Conservation (phyloP, 2,888 invertebrate species). For the Agonopterix alstromeriana region DNA sequence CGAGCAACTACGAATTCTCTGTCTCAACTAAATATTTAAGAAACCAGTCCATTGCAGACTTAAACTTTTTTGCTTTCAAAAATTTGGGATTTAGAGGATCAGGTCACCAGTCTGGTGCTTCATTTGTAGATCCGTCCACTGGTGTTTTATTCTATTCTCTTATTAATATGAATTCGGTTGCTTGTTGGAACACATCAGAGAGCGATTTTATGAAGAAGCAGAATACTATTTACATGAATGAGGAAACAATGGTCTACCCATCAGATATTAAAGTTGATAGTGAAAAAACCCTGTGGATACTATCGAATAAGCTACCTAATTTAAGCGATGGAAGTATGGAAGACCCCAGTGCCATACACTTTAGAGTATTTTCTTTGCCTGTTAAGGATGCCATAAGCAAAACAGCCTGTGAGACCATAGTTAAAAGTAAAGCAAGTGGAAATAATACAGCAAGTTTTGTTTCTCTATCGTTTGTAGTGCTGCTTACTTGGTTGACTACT, state of each 20-base stretch:
- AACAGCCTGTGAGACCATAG: conserved; percentile 82
- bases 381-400: conserved; percentile 83
- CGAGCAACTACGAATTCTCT: conserved; percentile 85
- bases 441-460: no score
- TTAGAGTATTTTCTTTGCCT: conserved; percentile 81
- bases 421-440: no score
- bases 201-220: conserved; percentile 83
- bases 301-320: conserved; percentile 82
- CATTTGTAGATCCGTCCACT: conserved; percentile 82
- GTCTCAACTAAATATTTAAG: conserved; percentile 83
- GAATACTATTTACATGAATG: conserved; percentile 83
- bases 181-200: conserved; percentile 86
- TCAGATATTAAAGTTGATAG: conserved; percentile 87
- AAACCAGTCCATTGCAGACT: conserved; percentile 73
- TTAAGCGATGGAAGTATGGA: conserved; percentile 77
- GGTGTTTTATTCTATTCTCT: conserved; percentile 86
- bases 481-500: no score
- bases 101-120: conserved; percentile 84
- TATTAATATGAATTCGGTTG: conserved; percentile 85
- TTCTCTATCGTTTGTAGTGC: no score
- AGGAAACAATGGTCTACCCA: conserved; percentile 84
- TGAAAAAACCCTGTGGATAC: conserved; percentile 83
- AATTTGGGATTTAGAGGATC: conserved; percentile 82
- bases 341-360: conserved; percentile 79
- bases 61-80: conserved; percentile 80